phyloP scores from a whole-genome alignment of 2,797 vertebrate genomes.

The Spondyliosoma cantharus region DNA sequence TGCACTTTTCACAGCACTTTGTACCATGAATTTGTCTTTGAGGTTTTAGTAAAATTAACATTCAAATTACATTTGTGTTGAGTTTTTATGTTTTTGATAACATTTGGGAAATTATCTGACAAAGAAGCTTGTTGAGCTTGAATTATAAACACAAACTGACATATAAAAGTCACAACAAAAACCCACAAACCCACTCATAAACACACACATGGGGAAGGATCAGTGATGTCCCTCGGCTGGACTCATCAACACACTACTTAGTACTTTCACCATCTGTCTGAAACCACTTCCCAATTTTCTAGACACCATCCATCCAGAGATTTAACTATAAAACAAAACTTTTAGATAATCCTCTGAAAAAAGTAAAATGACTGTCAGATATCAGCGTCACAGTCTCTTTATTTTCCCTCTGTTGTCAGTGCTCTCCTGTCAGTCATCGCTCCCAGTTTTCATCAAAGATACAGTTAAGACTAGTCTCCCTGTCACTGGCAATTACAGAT shows the following conservation, averaged over 20 bases:
- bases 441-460: slow-evolving; percentile 34
- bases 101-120: not conserved
- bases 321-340: slow-evolving; percentile 18
- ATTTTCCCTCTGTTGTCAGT: slow-evolving; percentile 11
- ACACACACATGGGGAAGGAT: not conserved
- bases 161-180: not conserved
- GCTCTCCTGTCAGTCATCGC: slow-evolving; percentile 23
- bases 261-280: not conserved
- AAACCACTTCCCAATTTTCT: not conserved
- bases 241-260: not conserved
- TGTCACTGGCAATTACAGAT: slow-evolving; percentile 38
- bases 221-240: not conserved
- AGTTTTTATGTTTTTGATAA: slow-evolving; percentile 6
- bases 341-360: slow-evolving; percentile 8
- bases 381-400: slow-evolving; percentile 33
- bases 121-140: slow-evolving; percentile 1
- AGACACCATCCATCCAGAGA: not conserved
- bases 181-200: slow-evolving; percentile 2
- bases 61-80: not conserved
- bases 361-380: slow-evolving; percentile 24
- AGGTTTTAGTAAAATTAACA: not conserved
- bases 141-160: not conserved
- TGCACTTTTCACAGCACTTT: too few species aligned
- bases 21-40: not conserved
- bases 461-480: slow-evolving; percentile 34